Evolutionary conservation across 2,888 invertebrate species (phyloP).

Genomic region (Macaria notata): DNA sequence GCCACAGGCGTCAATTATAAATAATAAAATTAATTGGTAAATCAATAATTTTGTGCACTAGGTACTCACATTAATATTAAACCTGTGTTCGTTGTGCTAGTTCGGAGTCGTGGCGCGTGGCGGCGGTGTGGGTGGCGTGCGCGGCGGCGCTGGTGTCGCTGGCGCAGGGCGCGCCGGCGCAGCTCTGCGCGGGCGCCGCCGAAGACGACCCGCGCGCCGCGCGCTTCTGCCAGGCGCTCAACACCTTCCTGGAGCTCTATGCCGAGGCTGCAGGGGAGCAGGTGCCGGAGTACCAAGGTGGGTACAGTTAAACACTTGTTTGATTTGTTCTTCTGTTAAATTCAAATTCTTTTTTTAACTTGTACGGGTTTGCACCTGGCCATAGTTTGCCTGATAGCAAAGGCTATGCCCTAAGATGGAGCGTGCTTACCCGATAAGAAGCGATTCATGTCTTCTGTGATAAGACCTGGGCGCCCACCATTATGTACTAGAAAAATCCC

Average conservation of each 20-base stretch:
- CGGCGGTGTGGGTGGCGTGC: slow-evolving; percentile 52
- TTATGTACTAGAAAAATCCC: too few relatives aligned
- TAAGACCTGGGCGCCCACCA: too few relatives aligned
- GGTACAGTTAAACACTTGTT: not conserved
- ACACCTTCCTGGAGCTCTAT: slow-evolving; percentile 84
- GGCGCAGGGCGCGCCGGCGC: slow-evolving; percentile 65
- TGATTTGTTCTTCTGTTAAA: too few relatives aligned
- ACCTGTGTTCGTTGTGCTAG: slow-evolving; percentile 35
- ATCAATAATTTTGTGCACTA: too few relatives aligned
- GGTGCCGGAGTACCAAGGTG: slow-evolving; percentile 79
- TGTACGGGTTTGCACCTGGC: too few relatives aligned
- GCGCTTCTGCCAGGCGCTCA: slow-evolving; percentile 85
- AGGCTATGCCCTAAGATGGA: too few relatives aligned
- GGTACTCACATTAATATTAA: not conserved
- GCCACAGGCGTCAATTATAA: too few relatives aligned
- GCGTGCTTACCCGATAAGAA: too few relatives aligned
- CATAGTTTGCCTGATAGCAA: too few relatives aligned
- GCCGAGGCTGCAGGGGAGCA: slow-evolving; percentile 84
- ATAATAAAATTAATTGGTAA: too few relatives aligned
- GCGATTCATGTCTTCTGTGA: too few relatives aligned
- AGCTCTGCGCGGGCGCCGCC: slow-evolving; percentile 83
- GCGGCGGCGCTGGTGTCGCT: slow-evolving; percentile 51
- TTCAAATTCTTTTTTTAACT: too few relatives aligned
- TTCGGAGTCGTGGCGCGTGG: slow-evolving; percentile 57
- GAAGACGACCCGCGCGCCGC: slow-evolving; percentile 85